Conservation (phyloP, 1,140 invertebrate species). For the Anthonomus grandis region DNA sequence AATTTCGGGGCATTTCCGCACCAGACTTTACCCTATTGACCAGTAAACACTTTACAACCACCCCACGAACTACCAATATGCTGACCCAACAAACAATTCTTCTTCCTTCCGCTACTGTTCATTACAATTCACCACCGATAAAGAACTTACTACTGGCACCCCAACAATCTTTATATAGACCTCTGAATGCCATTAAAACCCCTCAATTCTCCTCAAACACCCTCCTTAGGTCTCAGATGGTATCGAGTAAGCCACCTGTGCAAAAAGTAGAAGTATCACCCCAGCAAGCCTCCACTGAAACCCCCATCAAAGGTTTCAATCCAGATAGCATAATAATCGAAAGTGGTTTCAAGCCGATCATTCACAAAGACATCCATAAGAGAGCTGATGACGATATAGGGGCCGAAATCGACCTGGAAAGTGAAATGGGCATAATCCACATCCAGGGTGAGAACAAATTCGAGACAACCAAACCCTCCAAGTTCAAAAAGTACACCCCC, state of each 20-base stretch:
- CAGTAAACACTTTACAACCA: background rate
- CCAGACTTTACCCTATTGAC: too few relatives aligned
- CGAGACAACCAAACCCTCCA: conserved; percentile 66
- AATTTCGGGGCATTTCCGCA: too few relatives aligned
- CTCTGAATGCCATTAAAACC: background rate
- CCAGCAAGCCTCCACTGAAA: conserved; percentile 39
- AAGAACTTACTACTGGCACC: too few relatives aligned
- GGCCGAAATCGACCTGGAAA: conserved; percentile 49
- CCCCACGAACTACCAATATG: background rate
- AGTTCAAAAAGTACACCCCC: conserved; percentile 65
- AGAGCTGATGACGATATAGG: conserved; percentile 51
- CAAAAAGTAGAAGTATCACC: conserved; percentile 41
- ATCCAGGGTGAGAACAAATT: conserved; percentile 52
- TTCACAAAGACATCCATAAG: conserved; percentile 57
- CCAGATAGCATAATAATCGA: conserved; percentile 76
- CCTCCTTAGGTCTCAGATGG: background rate
- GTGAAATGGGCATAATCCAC: conserved; percentile 52
- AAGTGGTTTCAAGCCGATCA: conserved; percentile 77
- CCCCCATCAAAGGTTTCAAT: conserved; percentile 66
- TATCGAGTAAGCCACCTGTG: background rate
- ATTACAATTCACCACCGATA: too few relatives aligned
- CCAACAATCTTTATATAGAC: too few relatives aligned
- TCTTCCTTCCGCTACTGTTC: too few relatives aligned
- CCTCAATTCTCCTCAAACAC: background rate
- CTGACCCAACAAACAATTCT: too few relatives aligned